Conservation (phyloP, 2,797 vertebrate genomes). For the Bradypodion ventrale region DNA sequence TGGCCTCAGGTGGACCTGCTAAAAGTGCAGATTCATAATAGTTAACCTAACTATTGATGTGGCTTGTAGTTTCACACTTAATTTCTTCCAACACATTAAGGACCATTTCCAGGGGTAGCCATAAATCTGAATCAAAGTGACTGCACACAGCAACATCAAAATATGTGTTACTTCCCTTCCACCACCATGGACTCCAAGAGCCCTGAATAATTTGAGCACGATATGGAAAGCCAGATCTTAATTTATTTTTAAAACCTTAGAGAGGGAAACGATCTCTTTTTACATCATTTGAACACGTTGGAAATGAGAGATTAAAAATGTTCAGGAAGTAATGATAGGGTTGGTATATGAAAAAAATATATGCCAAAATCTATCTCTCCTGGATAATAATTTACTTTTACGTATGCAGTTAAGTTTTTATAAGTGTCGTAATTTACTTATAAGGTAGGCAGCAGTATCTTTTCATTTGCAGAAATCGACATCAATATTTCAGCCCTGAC, state of each 20-base stretch:
- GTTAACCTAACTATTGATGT: too few species aligned
- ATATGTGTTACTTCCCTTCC: too few species aligned
- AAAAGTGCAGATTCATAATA: too few species aligned
- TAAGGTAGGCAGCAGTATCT: conserved; percentile 61
- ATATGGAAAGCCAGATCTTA: neutral
- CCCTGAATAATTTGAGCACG: neutral
- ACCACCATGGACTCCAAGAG: accelerated
- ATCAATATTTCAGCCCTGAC: conserved; percentile 57
- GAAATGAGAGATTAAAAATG: conserved; percentile 42
- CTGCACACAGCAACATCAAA: too few species aligned
- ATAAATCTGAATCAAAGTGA: too few species aligned
- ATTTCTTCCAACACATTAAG: too few species aligned
- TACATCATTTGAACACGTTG: conserved; percentile 35
- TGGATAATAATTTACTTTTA: conserved; percentile 70
- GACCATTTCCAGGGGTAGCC: too few species aligned
- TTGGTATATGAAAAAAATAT: conserved; percentile 38
- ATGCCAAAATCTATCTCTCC: conserved; percentile 54
- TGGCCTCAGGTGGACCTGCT: too few species aligned
- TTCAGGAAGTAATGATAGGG: conserved; percentile 56
- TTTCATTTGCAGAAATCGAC: conserved; percentile 55
- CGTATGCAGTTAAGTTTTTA: conserved; percentile 71
- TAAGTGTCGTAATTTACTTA: conserved; percentile 68
- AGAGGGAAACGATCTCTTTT: neutral
- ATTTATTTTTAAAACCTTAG: conserved; percentile 7
- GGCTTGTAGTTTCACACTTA: too few species aligned